These are phyloP conservation scores for Chaetorhynchus papuensis DNA, from an alignment of 2,113 vertebrate genomes.

Conservation along the genomic window DNA sequence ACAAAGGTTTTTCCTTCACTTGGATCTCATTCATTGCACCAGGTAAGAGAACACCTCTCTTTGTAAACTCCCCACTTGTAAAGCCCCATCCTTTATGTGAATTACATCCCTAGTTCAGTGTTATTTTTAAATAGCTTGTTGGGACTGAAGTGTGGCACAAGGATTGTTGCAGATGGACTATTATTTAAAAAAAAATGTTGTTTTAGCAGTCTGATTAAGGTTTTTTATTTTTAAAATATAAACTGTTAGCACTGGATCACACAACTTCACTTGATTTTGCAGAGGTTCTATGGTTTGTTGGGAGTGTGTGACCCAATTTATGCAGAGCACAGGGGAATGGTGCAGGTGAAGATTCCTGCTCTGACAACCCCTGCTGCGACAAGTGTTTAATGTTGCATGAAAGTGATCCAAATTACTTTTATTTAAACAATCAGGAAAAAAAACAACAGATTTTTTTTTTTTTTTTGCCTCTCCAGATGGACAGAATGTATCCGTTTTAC, in stretches of 20 bases:
- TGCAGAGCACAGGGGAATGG: not conserved
- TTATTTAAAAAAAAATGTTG: no score
- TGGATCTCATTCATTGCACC: not conserved
- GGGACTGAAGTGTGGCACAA: not conserved
- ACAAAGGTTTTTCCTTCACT: not conserved
- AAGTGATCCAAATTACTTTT: not conserved
- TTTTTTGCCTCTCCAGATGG: not conserved
- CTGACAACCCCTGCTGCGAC: not conserved
- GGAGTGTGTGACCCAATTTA: not conserved
- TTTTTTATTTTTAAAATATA: no score
- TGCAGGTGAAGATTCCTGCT: not conserved
- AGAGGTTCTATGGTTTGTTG: not conserved
- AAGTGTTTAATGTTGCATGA: not conserved
- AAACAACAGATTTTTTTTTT: not conserved
- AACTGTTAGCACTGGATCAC: not conserved
- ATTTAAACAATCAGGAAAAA: accelerated
- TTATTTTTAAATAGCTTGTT: not conserved
- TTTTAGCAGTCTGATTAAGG: not conserved
- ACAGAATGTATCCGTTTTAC: not conserved
- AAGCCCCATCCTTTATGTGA: not conserved
- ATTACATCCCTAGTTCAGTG: not conserved
- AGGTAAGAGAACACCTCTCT: not conserved
- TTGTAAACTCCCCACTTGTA: not conserved
- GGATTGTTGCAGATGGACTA: not conserved
- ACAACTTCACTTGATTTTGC: not conserved